phyloP scores from a whole-genome alignment of 2,797 vertebrate species.

The Sebastes kiyomatsui region DNA sequence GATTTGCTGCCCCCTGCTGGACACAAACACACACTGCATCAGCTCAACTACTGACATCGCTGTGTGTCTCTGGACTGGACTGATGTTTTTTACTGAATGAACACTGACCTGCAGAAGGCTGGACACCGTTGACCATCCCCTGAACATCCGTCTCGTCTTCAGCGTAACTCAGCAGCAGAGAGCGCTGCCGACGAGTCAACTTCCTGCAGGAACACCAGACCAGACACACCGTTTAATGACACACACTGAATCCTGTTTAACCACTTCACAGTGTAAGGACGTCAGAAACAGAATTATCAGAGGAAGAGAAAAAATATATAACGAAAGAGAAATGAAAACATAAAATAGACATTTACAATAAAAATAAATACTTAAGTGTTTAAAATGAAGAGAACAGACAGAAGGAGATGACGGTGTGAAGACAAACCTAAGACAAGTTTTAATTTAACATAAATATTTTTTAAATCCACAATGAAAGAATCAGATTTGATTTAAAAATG shows the following conservation, averaged over 20 bases:
- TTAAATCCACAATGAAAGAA: not conserved
- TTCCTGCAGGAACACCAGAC: constrained; percentile 77
- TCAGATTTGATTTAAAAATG: not conserved
- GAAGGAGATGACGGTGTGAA: too few relatives aligned
- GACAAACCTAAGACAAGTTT: too few relatives aligned
- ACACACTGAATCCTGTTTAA: not conserved
- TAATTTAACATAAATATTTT: not conserved
- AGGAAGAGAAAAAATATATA: too few relatives aligned
- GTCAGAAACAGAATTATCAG: too few relatives aligned
- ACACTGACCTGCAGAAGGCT: constrained; percentile 61
- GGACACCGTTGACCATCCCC: constrained; percentile 89
- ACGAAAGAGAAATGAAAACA: too few relatives aligned
- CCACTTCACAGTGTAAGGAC: too few relatives aligned
- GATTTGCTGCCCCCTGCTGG: constrained; percentile 86
- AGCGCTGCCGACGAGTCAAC: constrained; percentile 87
- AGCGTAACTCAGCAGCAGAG: constrained; percentile 88
- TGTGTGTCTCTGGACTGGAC: not conserved
- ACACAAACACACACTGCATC: constrained; percentile 80
- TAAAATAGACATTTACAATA: too few relatives aligned
- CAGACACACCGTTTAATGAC: not conserved
- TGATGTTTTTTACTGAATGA: not conserved
- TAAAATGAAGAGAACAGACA: too few relatives aligned
- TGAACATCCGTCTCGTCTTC: constrained; percentile 91
- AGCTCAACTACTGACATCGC: not conserved
- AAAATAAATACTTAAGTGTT: too few relatives aligned